Evolutionary conservation across 2,888 invertebrate genomes (phyloP), one percentile per base, ranked within the genome.

Genomic region (Cephus sareptanus): DNA sequence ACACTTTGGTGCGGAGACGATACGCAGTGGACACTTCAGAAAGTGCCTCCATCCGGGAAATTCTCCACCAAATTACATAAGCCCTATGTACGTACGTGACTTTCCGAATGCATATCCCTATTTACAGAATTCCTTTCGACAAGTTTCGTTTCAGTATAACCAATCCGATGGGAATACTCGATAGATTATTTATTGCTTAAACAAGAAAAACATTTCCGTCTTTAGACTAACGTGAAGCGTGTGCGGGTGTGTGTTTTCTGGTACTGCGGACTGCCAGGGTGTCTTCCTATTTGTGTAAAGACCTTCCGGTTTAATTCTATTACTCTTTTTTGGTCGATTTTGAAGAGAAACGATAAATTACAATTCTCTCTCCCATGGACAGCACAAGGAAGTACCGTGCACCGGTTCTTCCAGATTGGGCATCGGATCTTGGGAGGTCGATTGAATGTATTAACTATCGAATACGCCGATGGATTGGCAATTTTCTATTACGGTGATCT

Each of bases 121-220:
- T 70, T 70, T 70, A 70, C 71, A 70, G 31, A 31, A 33, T 70
- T 33, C 71, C 71, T 70, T 6, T 23, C 40, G 23, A 23, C 23
- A 40, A 15, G 40, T 40, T 40, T 30, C 30, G 31, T 70, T 70
- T 30, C 33, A 1, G 15, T 70, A 70, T 70, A 70, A 70, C 71
- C 71, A 70, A 70, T 70, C 71, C 30, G 33, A 70, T 33, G 71
- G 71, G 33, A 70, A 70, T 70, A 70, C 71, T 70, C 33, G 33
- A 30, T 33, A 30, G 30, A 33, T 70, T 12, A 40, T 40, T 40
- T 40, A 40, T 40, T 40, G 40, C 40, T 40, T 40, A 2, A 40
- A 40, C 15, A 40, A 40, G 40, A 40, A 40, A 23, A 40, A 40
- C 40, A 40, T 40, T 23, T 40, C 23, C 40, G 40, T 40, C 40